These are phyloP conservation scores for Graptemys geographica DNA, from an alignment of 2,797 vertebrate species.

Conservation along the genomic window DNA sequence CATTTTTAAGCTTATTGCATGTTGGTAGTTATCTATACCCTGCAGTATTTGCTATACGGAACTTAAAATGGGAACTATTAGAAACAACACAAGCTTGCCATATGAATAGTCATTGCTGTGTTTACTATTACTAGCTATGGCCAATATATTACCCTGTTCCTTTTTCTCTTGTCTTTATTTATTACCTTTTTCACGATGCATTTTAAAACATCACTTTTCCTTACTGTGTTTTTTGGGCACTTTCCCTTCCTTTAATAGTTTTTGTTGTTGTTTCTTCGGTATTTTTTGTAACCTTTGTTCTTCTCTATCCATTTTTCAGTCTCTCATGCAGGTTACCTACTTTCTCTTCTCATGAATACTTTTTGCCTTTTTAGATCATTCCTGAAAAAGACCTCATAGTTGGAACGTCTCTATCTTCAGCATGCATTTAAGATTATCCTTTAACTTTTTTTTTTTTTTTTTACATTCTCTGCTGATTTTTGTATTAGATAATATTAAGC, in stretches of 20 bases:
- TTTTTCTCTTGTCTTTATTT: background rate
- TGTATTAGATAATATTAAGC: background rate
- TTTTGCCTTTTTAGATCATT: background rate
- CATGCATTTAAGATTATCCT: background rate
- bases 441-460: background rate
- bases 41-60: background rate
- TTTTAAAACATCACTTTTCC: background rate
- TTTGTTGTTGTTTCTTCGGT: background rate
- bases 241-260: background rate
- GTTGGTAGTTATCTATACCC: background rate
- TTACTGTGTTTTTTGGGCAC: background rate
- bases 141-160: background rate
- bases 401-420: background rate
- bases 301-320: background rate
- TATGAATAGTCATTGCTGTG: background rate
- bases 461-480: background rate
- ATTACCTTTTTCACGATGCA: background rate
- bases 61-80: background rate
- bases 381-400: background rate
- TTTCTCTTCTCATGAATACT: rapidly evolving
- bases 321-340: background rate
- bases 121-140: background rate
- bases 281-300: background rate
- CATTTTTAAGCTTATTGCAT: background rate
- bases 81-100: background rate